phyloP scores from a whole-genome alignment of 2,113 vertebrate genomes.

The Cebidichthys violaceus region DNA sequence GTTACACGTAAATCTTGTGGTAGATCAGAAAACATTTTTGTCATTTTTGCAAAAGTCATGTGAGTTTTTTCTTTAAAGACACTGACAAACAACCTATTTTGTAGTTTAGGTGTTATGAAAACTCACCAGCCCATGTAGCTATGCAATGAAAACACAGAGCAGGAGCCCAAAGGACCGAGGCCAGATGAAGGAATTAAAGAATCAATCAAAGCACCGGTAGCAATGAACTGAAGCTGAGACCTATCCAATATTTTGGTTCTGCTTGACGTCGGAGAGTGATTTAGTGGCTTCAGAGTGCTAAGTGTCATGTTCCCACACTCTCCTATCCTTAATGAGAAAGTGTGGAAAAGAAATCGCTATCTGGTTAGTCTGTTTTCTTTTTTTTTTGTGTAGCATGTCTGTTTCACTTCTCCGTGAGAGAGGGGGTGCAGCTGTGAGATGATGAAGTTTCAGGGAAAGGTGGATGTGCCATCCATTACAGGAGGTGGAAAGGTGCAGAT shows the following conservation, averaged over 20 bases:
- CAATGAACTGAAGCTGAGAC: slow-evolving; percentile 55
- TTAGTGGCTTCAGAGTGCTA: slow-evolving; percentile 60
- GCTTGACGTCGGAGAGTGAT: slow-evolving; percentile 62
- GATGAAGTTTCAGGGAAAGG: slow-evolving; percentile 84
- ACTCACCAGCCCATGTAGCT: slow-evolving; percentile 22
- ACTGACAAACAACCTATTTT: neutral
- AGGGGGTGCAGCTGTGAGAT: slow-evolving; percentile 72
- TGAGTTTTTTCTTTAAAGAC: neutral
- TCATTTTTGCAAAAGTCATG: neutral
- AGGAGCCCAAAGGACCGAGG: slow-evolving; percentile 56
- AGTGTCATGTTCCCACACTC: slow-evolving; percentile 65
- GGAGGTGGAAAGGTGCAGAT: slow-evolving; percentile 83
- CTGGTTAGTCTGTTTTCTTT: slow-evolving; percentile 62
- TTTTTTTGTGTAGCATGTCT: slow-evolving; percentile 50
- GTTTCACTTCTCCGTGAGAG: slow-evolving; percentile 57
- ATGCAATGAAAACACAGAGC: slow-evolving; percentile 39
- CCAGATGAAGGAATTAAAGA: slow-evolving; percentile 65
- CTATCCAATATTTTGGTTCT: slow-evolving; percentile 64
- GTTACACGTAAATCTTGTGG: neutral
- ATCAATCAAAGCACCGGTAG: slow-evolving; percentile 68
- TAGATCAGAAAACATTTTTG: neutral
- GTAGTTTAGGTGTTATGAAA: neutral
- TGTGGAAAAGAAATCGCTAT: slow-evolving; percentile 54
- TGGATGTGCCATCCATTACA: slow-evolving; percentile 85
- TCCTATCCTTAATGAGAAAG: slow-evolving; percentile 65